Percentiles rank a stretch among this genome's conserved stretches.
Conservation (phyloP, 2,113 vertebrate genomes). For the Hippocampus guttulatus region DNA sequence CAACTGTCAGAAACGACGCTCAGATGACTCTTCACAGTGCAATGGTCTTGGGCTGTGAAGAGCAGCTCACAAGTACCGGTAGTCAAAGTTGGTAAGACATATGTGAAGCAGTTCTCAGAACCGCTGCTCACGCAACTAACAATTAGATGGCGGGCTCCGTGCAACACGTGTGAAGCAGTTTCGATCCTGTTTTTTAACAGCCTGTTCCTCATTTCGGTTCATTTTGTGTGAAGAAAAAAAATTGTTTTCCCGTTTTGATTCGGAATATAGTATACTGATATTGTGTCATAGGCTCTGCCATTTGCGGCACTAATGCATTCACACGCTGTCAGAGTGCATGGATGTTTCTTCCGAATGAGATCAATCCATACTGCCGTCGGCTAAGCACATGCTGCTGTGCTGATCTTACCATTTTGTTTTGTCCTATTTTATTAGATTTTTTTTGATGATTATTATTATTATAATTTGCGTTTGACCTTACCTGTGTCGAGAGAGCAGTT, state of each 20-base stretch:
- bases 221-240: background rate
- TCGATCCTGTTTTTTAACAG: background rate
- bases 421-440: background rate
- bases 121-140: no score
- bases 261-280: background rate
- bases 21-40: background rate
- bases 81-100: background rate
- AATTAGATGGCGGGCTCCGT: no score
- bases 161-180: no score
- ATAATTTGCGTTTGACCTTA: slow-evolving; percentile 39
- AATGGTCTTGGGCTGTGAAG: background rate
- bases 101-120: background rate
- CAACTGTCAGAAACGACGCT: background rate
- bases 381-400: slow-evolving; percentile 7
- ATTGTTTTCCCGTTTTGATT: background rate
- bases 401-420: background rate
- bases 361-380: slow-evolving; percentile 25
- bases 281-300: background rate
- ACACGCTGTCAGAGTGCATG: background rate
- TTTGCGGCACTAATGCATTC: background rate
- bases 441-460: background rate
- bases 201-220: background rate
- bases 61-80: background rate
- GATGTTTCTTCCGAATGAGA: slow-evolving; percentile 28
- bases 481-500: slow-evolving; percentile 84